A percentile compares a stretch with the other conserved stretches of the same genome.
Evolutionary conservation across 2,113 vertebrate genomes (phyloP).

Genomic region (Tyto alba): DNA sequence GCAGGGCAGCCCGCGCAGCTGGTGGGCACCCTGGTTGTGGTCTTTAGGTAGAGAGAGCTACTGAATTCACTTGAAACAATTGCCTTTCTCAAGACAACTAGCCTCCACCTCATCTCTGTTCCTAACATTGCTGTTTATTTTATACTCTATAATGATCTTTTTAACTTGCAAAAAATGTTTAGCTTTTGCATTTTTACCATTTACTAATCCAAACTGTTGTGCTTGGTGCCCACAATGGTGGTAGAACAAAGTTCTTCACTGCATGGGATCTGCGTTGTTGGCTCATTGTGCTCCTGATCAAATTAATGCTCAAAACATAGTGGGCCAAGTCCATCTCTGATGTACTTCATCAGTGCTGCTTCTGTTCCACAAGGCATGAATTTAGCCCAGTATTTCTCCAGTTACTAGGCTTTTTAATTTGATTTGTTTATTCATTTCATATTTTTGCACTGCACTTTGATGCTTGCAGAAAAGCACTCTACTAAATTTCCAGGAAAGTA

Average conservation of each 20-base stretch:
- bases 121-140: neutral
- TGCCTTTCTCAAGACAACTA: neutral
- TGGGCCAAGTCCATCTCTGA: neutral
- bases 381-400: neutral
- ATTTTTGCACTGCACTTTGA: slow-evolving; percentile 3
- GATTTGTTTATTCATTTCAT: slow-evolving; percentile 21
- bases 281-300: neutral
- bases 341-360: neutral
- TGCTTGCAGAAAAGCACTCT: neutral
- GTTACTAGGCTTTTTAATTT: slow-evolving; percentile 7
- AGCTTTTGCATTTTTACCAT: neutral
- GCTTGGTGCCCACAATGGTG: neutral
- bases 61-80: neutral
- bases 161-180: neutral
- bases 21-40: too few relatives aligned
- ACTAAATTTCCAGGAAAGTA: neutral
- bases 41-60: neutral
- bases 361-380: neutral
- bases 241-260: neutral
- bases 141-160: neutral
- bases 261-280: neutral
- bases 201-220: neutral
- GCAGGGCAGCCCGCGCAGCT: neutral
- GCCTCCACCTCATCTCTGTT: neutral
- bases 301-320: neutral